Evolutionary conservation across 2,797 vertebrate genomes (phyloP), one percentile per base, ranked within the genome.

Genomic region (Danio aesculapii): DNA sequence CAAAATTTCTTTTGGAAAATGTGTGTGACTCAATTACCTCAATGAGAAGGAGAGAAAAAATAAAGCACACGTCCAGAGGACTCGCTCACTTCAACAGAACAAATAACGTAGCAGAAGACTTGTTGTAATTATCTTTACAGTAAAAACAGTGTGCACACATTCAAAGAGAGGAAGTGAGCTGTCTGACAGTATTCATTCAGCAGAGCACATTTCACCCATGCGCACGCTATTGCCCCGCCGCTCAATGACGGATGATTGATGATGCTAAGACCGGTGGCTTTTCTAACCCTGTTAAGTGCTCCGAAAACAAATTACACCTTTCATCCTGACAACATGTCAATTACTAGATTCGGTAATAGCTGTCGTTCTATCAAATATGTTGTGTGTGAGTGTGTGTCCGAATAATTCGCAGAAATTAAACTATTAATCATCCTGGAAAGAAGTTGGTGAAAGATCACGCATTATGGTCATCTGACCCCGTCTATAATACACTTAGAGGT

Each of bases 181-280:
- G 90, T 92, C 87, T 79, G 79, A 78, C 87, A 83, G 86, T 87
- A 85, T 89, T 87, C 89, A 88, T 93, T 93, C 88, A 91, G 83
- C 84, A 64, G 78, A 14, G 82, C 88, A 64, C 92, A 88, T 93
- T 94, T 93, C 91, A 90, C 89, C 92, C 91, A 84, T 87, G 88
- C 77, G 85, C 91, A 90, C 89, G 90, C 92, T 92, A 86, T 90
- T 92, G 92, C 90, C 91, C 92, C 91, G 87, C 74, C 88, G 84
- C 85, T 92, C 91, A 92, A 88, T 93, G 93, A 94, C 91, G 93
- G 79, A 93, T 95, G 94, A 95, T 95, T 93, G 93, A 95, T 95
- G 92, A 94, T 72, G 89, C 89, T 84, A 90, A 91, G 85, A 59
- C 82, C 77, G 85, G 89, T 89, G 92, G 91, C 92, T 94, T 94